A percentile compares a stretch with the other conserved stretches of the same genome.
These are phyloP conservation scores for Silurus aristotelis DNA, from an alignment of 2,797 vertebrate genomes.

Conservation along the genomic window DNA sequence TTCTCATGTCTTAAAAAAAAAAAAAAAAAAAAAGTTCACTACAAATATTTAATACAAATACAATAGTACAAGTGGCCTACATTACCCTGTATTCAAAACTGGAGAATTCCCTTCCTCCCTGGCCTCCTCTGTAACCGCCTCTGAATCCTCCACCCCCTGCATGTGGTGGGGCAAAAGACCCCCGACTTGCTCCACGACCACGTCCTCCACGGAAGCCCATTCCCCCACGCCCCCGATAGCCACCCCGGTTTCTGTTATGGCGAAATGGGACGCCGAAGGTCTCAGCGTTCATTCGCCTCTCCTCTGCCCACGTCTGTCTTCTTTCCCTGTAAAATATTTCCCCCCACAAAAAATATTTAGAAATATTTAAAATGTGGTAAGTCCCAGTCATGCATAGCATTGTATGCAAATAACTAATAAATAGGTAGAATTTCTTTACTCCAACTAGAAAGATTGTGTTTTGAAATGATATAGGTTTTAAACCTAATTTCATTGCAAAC, in stretches of 20 bases:
- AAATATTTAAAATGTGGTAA: not conserved
- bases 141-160: conserved; percentile 80
- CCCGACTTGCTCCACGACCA: conserved; percentile 79
- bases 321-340: conserved; percentile 77
- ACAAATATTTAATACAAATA: not conserved
- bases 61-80: not conserved
- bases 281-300: conserved; percentile 91
- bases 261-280: conserved; percentile 94
- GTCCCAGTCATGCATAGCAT: not conserved
- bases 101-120: conserved; percentile 89
- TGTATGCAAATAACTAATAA: too few relatives aligned
- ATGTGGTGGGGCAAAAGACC: conserved; percentile 71
- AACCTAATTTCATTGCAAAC: too few relatives aligned
- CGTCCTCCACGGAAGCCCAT: conserved; percentile 86
- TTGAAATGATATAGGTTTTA: not conserved
- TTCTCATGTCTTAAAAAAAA: not conserved
- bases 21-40: too few relatives aligned
- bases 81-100: conserved; percentile 96
- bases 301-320: conserved; percentile 93
- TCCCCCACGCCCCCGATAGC: conserved; percentile 84
- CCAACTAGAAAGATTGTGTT: not conserved
- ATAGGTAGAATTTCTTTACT: not conserved
- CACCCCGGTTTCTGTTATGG: conserved; percentile 85
- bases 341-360: not conserved
- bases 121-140: conserved; percentile 85